phyloP scores from a whole-genome alignment of 2,113 vertebrate genomes.

The Rhinichthys klamathensis region DNA sequence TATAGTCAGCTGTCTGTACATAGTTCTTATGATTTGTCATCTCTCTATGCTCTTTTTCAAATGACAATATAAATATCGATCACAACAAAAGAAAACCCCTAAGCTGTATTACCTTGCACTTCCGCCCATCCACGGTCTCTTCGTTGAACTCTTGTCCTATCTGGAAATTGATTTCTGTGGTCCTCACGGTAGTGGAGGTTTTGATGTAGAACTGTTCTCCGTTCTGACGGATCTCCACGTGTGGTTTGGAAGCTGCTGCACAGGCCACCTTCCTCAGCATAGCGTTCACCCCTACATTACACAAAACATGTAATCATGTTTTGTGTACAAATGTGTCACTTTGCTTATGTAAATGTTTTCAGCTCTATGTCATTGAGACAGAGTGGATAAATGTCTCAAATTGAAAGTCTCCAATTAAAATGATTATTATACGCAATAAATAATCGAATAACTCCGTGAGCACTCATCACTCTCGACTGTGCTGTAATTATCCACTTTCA shows the following conservation, averaged over 20 bases:
- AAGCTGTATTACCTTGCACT: slow-evolving; percentile 85
- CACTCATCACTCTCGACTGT: slow-evolving; percentile 12
- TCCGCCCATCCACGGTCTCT: slow-evolving; percentile 95
- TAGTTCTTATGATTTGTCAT: background rate
- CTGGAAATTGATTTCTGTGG: slow-evolving; percentile 93
- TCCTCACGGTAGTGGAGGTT: slow-evolving; percentile 94
- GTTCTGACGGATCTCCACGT: slow-evolving; percentile 94
- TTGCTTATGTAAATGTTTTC: slow-evolving; percentile 1
- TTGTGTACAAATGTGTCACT: background rate
- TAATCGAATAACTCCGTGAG: background rate
- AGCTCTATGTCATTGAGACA: background rate
- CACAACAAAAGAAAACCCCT: background rate
- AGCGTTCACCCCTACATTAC: slow-evolving; percentile 86
- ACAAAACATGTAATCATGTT: background rate
- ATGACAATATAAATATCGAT: background rate
- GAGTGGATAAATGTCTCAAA: background rate
- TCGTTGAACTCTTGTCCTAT: slow-evolving; percentile 94
- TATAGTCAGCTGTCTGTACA: too few species aligned
- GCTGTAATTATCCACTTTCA: slow-evolving; percentile 19
- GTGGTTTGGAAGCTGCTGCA: slow-evolving; percentile 92
- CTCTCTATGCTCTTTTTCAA: background rate
- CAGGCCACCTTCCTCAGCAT: slow-evolving; percentile 94
- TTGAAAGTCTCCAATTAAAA: background rate
- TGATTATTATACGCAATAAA: background rate
- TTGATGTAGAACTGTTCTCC: slow-evolving; percentile 97